Conservation (phyloP, 2,888 invertebrate genomes). For the Lomographa bimaculata region DNA sequence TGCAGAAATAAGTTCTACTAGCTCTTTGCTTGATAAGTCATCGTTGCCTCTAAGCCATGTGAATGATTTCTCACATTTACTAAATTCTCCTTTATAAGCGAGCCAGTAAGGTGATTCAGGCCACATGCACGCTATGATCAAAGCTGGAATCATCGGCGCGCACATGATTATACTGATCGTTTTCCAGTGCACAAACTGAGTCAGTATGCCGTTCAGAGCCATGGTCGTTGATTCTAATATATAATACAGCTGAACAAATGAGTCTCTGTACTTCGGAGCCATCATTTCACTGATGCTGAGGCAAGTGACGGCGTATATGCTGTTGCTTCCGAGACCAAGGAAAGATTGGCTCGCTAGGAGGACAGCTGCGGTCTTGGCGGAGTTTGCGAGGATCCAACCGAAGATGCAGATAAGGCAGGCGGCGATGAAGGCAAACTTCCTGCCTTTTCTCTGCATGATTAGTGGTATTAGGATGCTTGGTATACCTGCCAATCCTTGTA, state of each 20-base stretch:
- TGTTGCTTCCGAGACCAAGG: constrained; percentile 27
- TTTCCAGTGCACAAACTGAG: constrained; percentile 22
- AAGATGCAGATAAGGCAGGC: constrained; percentile 23
- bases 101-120: constrained; percentile 36
- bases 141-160: constrained; percentile 15
- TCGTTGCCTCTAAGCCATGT: constrained; percentile 30
- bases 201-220: constrained; percentile 17
- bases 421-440: constrained; percentile 26
- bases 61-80: constrained; percentile 30
- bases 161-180: constrained; percentile 24
- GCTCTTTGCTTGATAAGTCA: constrained; percentile 24
- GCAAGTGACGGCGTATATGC: constrained; percentile 17
- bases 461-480: constrained; percentile 25
- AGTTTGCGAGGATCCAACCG: constrained; percentile 25
- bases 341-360: constrained; percentile 23
- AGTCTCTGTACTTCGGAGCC: constrained; percentile 24
- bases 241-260: constrained; percentile 19
- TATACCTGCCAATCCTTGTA: constrained; percentile 29
- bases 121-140: constrained; percentile 24
- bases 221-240: constrained; percentile 21
- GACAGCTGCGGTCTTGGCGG: constrained; percentile 3
- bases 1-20: constrained; percentile 24
- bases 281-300: constrained; percentile 29
- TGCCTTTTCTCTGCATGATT: constrained; percentile 29
- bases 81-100: constrained; percentile 31